These are phyloP conservation scores for Pipistrellus pygmaeus DNA, from an alignment of 2,797 vertebrate genomes.

Conservation along the genomic window DNA sequence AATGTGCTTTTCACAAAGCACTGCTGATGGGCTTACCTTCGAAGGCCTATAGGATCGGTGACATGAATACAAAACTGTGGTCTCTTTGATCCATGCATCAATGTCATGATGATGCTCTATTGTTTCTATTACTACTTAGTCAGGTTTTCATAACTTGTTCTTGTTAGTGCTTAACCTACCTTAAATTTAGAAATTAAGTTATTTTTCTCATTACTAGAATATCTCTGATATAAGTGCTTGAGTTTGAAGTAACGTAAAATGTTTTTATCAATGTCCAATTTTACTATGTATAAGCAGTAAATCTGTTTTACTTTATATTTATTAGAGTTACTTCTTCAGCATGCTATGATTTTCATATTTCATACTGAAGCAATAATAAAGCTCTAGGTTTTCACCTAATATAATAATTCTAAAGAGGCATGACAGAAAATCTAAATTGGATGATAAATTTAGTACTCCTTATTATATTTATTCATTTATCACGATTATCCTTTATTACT, in stretches of 20 bases:
- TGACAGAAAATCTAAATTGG: background rate
- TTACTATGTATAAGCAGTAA: background rate
- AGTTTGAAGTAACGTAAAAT: constrained; percentile 12
- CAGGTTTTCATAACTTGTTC: background rate
- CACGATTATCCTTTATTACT: background rate
- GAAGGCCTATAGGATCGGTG: background rate
- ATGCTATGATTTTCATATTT: background rate
- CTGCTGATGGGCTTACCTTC: background rate
- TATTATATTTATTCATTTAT: constrained; percentile 35
- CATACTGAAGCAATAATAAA: background rate
- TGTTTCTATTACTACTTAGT: background rate
- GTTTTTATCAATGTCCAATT: background rate
- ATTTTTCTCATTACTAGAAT: background rate
- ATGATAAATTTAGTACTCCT: background rate
- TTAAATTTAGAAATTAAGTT: background rate
- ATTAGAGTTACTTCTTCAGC: background rate
- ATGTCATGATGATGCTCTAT: background rate
- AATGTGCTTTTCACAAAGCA: background rate
- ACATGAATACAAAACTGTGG: background rate
- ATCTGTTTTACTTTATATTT: background rate
- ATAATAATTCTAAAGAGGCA: background rate
- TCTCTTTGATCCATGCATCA: background rate
- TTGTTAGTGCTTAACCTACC: background rate
- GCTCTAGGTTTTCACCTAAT: background rate
- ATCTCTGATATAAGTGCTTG: background rate